These are phyloP conservation scores for Hipparchia sbordonii DNA, from an alignment of 2,888 invertebrate species.

Conservation along the genomic window DNA sequence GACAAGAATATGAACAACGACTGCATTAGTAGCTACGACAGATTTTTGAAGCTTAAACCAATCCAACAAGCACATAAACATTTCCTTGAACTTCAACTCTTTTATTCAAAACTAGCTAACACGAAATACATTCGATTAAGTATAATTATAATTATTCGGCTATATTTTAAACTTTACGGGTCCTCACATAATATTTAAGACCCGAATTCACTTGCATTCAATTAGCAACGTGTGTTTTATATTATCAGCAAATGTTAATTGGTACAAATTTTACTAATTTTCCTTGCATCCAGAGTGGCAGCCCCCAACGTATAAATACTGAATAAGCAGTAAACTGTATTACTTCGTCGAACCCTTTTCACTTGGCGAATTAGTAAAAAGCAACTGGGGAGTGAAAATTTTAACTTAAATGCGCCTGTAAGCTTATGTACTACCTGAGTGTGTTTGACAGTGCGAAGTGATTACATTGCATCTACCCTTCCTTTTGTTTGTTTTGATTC, in stretches of 20 bases:
- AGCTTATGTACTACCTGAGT: slow-evolving; percentile 74
- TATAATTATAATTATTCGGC: neutral
- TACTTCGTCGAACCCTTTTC: slow-evolving; percentile 82
- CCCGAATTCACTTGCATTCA: slow-evolving; percentile 20
- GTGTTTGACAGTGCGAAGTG: slow-evolving; percentile 81
- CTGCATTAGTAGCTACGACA: too few relatives aligned
- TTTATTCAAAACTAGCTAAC: neutral
- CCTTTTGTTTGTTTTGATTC: slow-evolving; percentile 79
- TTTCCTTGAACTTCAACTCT: neutral
- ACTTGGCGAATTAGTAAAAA: slow-evolving; percentile 84
- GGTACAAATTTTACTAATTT: slow-evolving; percentile 70
- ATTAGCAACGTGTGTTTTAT: slow-evolving; percentile 36
- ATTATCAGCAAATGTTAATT: slow-evolving; percentile 53
- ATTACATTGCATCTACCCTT: slow-evolving; percentile 74
- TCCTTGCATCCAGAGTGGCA: slow-evolving; percentile 74
- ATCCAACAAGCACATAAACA: too few relatives aligned
- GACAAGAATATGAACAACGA: too few relatives aligned
- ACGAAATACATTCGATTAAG: neutral
- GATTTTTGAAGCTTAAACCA: too few relatives aligned
- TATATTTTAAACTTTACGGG: neutral
- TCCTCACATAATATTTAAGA: neutral
- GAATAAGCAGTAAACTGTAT: slow-evolving; percentile 83
- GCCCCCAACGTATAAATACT: slow-evolving; percentile 81
- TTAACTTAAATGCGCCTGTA: slow-evolving; percentile 80
- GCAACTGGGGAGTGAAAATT: slow-evolving; percentile 82